Conservation (phyloP, 2,113 vertebrate species). For the Psephotus haematonotus region DNA sequence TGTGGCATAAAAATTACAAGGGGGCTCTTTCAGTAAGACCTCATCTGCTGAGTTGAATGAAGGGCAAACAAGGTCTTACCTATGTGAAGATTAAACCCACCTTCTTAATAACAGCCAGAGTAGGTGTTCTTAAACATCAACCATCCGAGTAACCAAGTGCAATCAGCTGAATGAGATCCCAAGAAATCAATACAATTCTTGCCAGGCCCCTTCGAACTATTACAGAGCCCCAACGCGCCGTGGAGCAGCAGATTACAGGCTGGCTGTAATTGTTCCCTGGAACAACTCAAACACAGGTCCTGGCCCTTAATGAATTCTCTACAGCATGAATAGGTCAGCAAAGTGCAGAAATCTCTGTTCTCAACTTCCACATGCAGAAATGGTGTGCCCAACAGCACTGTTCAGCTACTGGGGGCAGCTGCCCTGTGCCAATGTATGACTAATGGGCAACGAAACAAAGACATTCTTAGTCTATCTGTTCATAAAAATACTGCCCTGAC, state of each 20-base stretch:
- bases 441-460: neutral
- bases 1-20: neutral
- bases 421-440: neutral
- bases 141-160: conserved; percentile 11
- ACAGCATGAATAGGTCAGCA: conserved; percentile 11
- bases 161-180: conserved; percentile 55
- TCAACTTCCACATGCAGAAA: neutral
- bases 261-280: neutral
- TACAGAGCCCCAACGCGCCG: neutral
- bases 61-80: conserved; percentile 29
- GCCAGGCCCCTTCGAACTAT: conserved; percentile 29
- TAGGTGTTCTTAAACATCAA: neutral
- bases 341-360: neutral
- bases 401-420: neutral
- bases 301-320: conserved; percentile 24
- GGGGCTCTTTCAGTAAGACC: conserved; percentile 42
- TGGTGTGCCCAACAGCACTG: neutral
- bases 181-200: conserved; percentile 58
- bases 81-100: neutral
- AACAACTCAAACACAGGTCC: conserved; percentile 30
- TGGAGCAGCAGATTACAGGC: neutral
- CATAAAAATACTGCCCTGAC: neutral
- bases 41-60: conserved; percentile 4
- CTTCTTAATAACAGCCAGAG: conserved; percentile 24
- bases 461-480: neutral